Conservation (phyloP, 2,888 invertebrate genomes). For the Branchellion lobata region DNA sequence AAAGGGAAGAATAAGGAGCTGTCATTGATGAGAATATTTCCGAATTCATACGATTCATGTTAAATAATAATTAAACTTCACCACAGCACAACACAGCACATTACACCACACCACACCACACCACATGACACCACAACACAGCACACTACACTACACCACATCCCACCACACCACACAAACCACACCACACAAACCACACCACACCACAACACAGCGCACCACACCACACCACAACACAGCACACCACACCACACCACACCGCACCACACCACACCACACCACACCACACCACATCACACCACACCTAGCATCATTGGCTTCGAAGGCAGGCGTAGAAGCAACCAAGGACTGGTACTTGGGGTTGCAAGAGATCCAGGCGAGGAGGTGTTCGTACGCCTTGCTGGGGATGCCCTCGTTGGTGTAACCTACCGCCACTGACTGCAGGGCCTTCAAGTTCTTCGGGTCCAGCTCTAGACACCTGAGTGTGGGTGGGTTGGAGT, state of each 20-base stretch:
- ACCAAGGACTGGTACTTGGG: slow-evolving; percentile 78
- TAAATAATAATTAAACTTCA: too few species aligned
- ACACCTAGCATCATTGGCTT: background rate
- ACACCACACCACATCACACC: background rate
- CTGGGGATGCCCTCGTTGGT: slow-evolving; percentile 92
- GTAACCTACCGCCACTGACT: slow-evolving; percentile 87
- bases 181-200: background rate
- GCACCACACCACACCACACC: background rate
- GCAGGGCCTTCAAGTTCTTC: slow-evolving; percentile 77
- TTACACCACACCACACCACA: too few species aligned
- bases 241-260: background rate
- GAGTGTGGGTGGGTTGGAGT: too few species aligned
- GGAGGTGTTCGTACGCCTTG: slow-evolving; percentile 80
- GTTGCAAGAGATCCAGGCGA: slow-evolving; percentile 68
- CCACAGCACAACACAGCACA: too few species aligned
- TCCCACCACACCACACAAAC: background rate
- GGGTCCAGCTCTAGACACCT: slow-evolving; percentile 77
- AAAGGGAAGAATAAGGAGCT: background rate
- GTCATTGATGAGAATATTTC: background rate
- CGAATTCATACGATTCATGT: too few species aligned
- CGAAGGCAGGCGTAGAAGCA: slow-evolving; percentile 49
- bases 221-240: background rate
- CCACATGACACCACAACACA: too few species aligned
- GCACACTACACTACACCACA: too few species aligned
- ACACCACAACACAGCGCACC: background rate